phyloP scores from a whole-genome alignment of 2,797 vertebrate genomes.

The Amblyopsis hoosieri region DNA sequence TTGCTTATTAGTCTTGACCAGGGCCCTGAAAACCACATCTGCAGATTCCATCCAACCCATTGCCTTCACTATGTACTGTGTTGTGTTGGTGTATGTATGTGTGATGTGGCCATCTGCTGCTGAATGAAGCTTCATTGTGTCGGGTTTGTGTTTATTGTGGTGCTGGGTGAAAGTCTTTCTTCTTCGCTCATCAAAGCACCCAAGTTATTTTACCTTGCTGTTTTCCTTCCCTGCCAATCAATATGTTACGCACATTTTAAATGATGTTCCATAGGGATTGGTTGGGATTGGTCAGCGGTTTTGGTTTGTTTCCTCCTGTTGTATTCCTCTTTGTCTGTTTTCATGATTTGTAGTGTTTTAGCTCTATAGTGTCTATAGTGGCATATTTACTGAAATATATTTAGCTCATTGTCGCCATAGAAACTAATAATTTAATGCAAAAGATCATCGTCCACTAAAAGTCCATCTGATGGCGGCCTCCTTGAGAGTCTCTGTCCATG shows the following conservation, averaged over 20 bases:
- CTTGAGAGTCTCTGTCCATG: no score
- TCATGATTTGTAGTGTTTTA: not conserved
- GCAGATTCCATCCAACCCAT: slow-evolving; percentile 24
- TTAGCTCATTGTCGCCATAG: not conserved
- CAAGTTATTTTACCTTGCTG: slow-evolving; percentile 28
- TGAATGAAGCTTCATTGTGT: slow-evolving; percentile 40
- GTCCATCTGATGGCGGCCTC: no score
- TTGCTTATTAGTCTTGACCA: slow-evolving; percentile 52
- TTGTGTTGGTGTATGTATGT: slow-evolving; percentile 25
- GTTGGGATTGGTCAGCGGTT: slow-evolving; percentile 20
- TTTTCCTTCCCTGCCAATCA: slow-evolving; percentile 7
- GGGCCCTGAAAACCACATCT: slow-evolving; percentile 33
- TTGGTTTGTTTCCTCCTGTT: not conserved
- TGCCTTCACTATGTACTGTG: slow-evolving; percentile 36
- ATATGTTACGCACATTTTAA: slow-evolving; percentile 17
- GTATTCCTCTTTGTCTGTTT: slow-evolving; percentile 4
- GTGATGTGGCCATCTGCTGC: slow-evolving; percentile 40
- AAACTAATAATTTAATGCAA: no score
- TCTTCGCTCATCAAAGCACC: slow-evolving; percentile 9
- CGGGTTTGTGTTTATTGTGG: slow-evolving; percentile 28
- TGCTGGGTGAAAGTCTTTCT: slow-evolving; percentile 25
- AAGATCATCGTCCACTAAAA: no score
- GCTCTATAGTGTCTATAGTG: no score
- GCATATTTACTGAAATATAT: not conserved
- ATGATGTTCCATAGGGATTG: slow-evolving; percentile 26